Evolutionary conservation across 2,113 vertebrate species (phyloP).

Genomic region (Hypocryptadius cinnamomeus): DNA sequence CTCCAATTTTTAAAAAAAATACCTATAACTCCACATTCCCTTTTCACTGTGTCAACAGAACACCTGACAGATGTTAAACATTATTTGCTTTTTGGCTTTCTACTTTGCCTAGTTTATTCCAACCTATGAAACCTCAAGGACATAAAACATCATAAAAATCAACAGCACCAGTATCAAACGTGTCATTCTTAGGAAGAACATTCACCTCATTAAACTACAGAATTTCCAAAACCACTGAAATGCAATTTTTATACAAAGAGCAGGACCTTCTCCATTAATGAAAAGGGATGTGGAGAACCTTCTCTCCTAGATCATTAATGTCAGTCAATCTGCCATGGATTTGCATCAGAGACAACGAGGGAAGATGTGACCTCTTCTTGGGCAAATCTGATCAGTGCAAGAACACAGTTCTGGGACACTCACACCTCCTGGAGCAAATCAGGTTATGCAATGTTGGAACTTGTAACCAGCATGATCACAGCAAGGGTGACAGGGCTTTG

Average conservation of each 20-base stretch:
- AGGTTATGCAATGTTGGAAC: background rate
- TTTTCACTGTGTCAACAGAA: background rate
- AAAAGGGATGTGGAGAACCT: background rate
- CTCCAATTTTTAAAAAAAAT: background rate
- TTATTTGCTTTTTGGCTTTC: constrained; percentile 16
- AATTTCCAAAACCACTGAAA: constrained; percentile 3
- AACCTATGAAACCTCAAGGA: background rate
- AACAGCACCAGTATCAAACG: background rate
- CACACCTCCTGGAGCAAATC: background rate
- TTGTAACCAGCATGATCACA: background rate
- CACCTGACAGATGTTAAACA: background rate
- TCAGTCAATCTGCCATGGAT: background rate
- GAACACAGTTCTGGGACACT: background rate
- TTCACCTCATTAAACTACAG: constrained; percentile 16
- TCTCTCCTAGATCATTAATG: background rate
- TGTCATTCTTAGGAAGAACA: constrained; percentile 3
- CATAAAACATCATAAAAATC: constrained; percentile 22
- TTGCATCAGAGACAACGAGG: background rate
- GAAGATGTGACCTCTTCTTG: background rate
- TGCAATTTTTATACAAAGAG: background rate
- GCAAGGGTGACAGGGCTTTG: background rate
- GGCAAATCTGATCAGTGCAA: background rate
- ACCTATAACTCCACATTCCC: background rate
- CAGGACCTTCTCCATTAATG: background rate
- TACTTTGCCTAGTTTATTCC: background rate